phyloP scores from a whole-genome alignment of 1,140 invertebrate species.

The Trachelipus rathkii region DNA sequence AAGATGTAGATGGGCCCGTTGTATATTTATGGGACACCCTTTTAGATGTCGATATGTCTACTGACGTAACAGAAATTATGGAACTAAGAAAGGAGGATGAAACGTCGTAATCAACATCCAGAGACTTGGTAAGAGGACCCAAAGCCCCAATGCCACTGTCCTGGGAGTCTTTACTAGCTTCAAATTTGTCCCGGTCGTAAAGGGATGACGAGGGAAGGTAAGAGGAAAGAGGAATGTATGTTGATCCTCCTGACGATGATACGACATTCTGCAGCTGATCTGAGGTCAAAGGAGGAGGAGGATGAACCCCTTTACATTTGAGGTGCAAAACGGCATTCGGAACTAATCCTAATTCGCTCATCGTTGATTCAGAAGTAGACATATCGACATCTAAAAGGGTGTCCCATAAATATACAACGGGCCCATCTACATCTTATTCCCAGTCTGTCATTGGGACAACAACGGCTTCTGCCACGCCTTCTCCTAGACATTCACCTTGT shows the following conservation, averaged over 20 bases:
- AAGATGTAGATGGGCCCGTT: neutral
- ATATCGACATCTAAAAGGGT: constrained; percentile 9
- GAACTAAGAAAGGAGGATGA: neutral
- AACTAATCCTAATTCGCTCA: constrained; percentile 40
- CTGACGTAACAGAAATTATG: neutral
- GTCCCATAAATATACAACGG: constrained; percentile 1
- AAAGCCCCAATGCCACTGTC: neutral
- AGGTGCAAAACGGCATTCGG: constrained; percentile 43
- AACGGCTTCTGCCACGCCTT: neutral
- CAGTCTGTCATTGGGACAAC: neutral
- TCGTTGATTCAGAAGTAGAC: constrained; percentile 29
- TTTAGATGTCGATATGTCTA: constrained; percentile 13
- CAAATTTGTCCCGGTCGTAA: neutral
- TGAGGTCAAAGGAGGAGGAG: constrained; percentile 19
- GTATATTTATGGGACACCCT: constrained; percentile 5
- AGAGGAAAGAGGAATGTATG: neutral
- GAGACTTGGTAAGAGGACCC: neutral
- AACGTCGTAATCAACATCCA: neutral
- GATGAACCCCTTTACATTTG: constrained; percentile 27
- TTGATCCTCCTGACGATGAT: neutral
- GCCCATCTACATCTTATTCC: neutral
- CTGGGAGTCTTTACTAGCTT: neutral
- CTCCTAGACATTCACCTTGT: constrained; percentile 33
- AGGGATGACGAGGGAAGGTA: neutral
- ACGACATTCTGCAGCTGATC: constrained; percentile 25